A percentile compares a stretch with the other conserved stretches of the same genome.
Evolutionary conservation across 2,888 invertebrate genomes (phyloP).

Genomic region (Acronicta alni): DNA sequence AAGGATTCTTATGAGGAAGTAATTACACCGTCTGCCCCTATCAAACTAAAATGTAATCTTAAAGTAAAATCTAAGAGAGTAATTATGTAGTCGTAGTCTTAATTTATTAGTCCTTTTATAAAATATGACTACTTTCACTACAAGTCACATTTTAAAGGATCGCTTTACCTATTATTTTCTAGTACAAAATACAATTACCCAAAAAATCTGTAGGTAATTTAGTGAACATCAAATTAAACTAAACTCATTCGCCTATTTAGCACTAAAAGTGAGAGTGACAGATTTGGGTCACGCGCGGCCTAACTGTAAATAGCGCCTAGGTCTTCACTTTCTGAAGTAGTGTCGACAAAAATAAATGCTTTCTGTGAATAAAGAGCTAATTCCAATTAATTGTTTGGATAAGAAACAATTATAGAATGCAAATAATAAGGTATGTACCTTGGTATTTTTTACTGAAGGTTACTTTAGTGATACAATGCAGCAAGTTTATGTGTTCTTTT

Average conservation of each 20-base stretch:
- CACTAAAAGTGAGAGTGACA: constrained; percentile 11
- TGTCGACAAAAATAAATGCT: background rate
- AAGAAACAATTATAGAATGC: background rate
- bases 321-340: background rate
- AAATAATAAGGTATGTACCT: background rate
- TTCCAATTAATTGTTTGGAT: constrained; percentile 20
- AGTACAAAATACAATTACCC: too few species aligned
- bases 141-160: too few species aligned
- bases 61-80: too few species aligned
- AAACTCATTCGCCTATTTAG: background rate
- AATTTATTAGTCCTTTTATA: too few species aligned
- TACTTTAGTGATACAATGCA: constrained; percentile 8
- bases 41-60: too few species aligned
- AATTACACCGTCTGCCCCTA: too few species aligned
- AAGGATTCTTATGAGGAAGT: too few species aligned
- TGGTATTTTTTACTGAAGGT: background rate
- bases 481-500: constrained; percentile 17
- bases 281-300: constrained; percentile 23
- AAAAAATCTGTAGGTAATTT: too few species aligned
- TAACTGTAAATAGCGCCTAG: background rate
- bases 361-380: constrained; percentile 21
- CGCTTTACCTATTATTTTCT: too few species aligned
- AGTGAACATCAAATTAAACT: too few species aligned
- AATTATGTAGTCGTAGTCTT: too few species aligned
- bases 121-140: too few species aligned